A percentile compares a stretch with the other conserved stretches of the same genome.
Evolutionary conservation across 2,113 vertebrate genomes (phyloP).

Genomic region (Halcyon malimbica): DNA sequence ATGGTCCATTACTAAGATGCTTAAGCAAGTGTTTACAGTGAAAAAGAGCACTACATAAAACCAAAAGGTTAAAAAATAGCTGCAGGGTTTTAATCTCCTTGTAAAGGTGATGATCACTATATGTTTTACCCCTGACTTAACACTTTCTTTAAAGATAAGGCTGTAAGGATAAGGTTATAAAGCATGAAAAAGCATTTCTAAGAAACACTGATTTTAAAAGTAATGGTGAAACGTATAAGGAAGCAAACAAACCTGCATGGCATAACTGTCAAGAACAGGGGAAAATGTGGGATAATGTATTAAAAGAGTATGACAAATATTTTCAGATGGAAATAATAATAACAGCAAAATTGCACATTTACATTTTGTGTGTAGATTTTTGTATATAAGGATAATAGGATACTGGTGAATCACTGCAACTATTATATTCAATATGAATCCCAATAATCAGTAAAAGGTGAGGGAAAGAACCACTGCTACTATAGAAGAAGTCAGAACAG

Average conservation of each 20-base stretch:
- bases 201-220: background rate
- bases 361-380: background rate
- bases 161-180: background rate
- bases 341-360: background rate
- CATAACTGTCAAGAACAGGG: background rate
- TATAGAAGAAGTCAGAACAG: background rate
- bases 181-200: background rate
- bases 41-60: background rate
- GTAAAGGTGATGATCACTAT: background rate
- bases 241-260: background rate
- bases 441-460: background rate
- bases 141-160: background rate
- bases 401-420: background rate
- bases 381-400: background rate
- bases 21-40: background rate
- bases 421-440: background rate
- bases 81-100: slow-evolving; percentile 1
- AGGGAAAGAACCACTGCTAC: background rate
- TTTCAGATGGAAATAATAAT: background rate
- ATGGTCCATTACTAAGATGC: background rate
- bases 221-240: background rate
- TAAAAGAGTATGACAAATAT: background rate
- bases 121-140: background rate
- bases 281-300: background rate
- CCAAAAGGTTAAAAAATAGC: slow-evolving; percentile 29